These are phyloP conservation scores for Echinops telfairi DNA, from an alignment of 2,113 vertebrate genomes.

Conservation along the genomic window DNA sequence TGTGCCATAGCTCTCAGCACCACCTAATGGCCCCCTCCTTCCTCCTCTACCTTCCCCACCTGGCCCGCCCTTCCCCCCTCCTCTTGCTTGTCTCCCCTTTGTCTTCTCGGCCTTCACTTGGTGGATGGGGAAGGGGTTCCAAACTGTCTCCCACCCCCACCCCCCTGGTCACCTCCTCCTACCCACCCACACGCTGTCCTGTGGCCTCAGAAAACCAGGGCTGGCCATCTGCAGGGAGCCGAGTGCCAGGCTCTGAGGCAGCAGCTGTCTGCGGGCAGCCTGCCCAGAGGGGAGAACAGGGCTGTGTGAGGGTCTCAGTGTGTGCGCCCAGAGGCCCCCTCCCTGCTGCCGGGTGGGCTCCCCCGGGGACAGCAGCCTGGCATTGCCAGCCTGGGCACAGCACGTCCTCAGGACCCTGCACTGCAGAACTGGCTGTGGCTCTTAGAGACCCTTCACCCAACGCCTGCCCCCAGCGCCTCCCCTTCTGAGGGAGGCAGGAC, in stretches of 20 bases:
- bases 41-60: background rate
- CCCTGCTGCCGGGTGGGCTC: background rate
- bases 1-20: no score
- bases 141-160: conserved; percentile 5
- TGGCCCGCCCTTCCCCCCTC: fast-evolving
- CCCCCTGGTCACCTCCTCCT: background rate
- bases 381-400: background rate
- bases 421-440: background rate
- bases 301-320: conserved; percentile 44
- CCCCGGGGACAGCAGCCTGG: background rate
- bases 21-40: background rate
- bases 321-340: background rate
- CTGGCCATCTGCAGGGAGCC: conserved; percentile 76
- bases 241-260: conserved; percentile 77
- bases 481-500: background rate
- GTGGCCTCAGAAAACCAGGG: conserved; percentile 69
- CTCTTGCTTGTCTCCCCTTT: background rate
- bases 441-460: no score
- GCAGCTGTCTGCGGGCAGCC: conserved; percentile 81
- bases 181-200: background rate
- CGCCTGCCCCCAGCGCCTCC: no score
- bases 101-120: background rate
- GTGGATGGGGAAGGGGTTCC: background rate
- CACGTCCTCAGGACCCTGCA: fast-evolving
- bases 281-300: conserved; percentile 61